phyloP scores from a whole-genome alignment of 2,888 invertebrate genomes.

The Eupelmus urozonus region DNA sequence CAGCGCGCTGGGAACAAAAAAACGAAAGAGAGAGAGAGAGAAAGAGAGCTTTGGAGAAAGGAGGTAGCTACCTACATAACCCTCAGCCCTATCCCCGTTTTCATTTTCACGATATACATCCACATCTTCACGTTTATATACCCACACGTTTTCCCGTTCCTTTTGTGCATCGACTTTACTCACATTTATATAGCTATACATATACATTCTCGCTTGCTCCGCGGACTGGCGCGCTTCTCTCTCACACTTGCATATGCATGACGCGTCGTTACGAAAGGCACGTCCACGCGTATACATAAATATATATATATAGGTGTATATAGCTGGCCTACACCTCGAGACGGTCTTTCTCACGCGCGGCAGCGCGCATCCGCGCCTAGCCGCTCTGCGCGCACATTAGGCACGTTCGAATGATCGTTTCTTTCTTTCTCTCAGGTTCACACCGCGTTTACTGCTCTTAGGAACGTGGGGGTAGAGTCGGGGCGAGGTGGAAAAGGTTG shows the following conservation, averaged over 20 bases:
- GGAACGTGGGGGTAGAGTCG: no score
- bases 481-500: no score
- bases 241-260: conserved; percentile 39
- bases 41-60: no score
- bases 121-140: no score
- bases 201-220: background rate
- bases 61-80: no score
- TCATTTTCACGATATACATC: no score
- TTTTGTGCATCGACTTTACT: no score
- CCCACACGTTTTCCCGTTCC: no score
- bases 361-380: background rate
- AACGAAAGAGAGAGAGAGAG: no score
- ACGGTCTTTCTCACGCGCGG: conserved; percentile 36
- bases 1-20: no score
- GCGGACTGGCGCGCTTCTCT: background rate
- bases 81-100: no score
- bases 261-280: conserved; percentile 32
- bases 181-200: no score
- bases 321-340: background rate
- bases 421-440: background rate
- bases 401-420: conserved; percentile 42
- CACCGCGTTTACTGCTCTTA: background rate
- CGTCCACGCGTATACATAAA: background rate
- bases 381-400: background rate
- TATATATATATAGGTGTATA: background rate